Evolutionary conservation across 2,888 invertebrate species (phyloP), one percentile per base, ranked within the genome.

Genomic region (Arrhopalites spinosus): DNA sequence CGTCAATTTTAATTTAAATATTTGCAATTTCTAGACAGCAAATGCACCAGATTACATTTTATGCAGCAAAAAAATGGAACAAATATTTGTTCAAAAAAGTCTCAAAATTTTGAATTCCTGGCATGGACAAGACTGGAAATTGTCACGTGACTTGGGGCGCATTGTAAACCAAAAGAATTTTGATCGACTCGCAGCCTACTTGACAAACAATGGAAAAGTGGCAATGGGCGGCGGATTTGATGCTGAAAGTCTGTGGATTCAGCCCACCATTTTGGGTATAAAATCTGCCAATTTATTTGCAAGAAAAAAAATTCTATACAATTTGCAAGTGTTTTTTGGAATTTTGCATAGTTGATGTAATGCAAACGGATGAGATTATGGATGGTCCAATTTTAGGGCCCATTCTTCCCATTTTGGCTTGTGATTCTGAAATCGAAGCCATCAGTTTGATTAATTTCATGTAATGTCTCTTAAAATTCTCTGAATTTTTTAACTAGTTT

Each of bases 331-430:
- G n/a, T n/a, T n/a, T n/a, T n/a, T n/a, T n/a, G n/a, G n/a, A n/a
- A n/a, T n/a, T n/a, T n/a, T n/a, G n/a, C 3, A 36, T 36, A 77
- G 79, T 78, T n/a, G 76, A 77, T 50, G 78, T 79, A 0, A 76
- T 78, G 63, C 50, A 74, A 15, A 56, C 69, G 11, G 81, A 81
- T 59, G 75, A 78, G 13, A 76, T 81, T 1, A 88, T 89, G 89
- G 84, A 87, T 79, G 88, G 97, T 82, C 98, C 99, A 89, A 96
- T 98, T 83, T 99, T 98, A 86, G 98, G 98, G 0, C 98, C 98
- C 1, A 90, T 99, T 83, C 88, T 99, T 81, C 98, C 98, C 0
- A 92, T 99, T 77, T 86, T 96, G 15, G 91, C 90, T 71, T 89
- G 98, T 2, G 90, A 91, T 74, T 92, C 91, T 85, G 91, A 93